Conservation (phyloP, 2,888 invertebrate genomes). For the Luperina nickerlii region DNA sequence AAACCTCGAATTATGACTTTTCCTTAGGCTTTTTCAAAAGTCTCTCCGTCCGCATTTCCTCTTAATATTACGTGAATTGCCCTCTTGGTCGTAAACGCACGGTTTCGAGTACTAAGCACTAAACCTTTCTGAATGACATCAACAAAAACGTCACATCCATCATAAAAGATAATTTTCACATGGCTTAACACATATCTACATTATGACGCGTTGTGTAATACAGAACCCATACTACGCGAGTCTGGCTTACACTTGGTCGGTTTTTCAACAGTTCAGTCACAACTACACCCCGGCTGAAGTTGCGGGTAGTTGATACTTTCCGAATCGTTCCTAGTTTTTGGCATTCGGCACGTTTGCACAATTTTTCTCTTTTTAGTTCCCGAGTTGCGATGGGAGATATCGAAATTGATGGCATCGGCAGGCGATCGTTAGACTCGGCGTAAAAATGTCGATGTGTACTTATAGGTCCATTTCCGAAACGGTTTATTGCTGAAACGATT, state of each 20-base stretch:
- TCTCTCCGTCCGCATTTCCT: no score
- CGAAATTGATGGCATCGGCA: conserved; percentile 14
- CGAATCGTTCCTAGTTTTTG: conserved; percentile 48
- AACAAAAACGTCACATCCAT: neutral
- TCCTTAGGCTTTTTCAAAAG: no score
- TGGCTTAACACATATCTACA: neutral
- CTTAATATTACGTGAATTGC: neutral
- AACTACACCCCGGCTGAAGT: conserved; percentile 30
- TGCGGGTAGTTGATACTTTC: conserved; percentile 56
- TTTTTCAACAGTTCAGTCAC: conserved; percentile 45
- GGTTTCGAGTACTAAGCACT: no score
- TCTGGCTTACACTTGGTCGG: neutral
- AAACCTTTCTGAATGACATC: no score
- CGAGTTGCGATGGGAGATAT: conserved; percentile 23
- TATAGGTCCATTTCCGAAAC: neutral
- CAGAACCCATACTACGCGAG: neutral
- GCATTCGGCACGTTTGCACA: conserved; percentile 52
- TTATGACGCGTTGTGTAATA: neutral
- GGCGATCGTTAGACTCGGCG: neutral
- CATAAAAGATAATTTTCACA: neutral
- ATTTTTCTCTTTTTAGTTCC: conserved; percentile 46
- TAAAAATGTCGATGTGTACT: neutral
- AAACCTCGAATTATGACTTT: no score
- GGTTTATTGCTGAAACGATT: neutral
- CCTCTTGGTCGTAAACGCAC: no score